A percentile compares a stretch with the other conserved stretches of the same genome.
These are phyloP conservation scores for Mormyrops attenuatus DNA, from an alignment of 2,797 vertebrate genomes.

Conservation along the genomic window DNA sequence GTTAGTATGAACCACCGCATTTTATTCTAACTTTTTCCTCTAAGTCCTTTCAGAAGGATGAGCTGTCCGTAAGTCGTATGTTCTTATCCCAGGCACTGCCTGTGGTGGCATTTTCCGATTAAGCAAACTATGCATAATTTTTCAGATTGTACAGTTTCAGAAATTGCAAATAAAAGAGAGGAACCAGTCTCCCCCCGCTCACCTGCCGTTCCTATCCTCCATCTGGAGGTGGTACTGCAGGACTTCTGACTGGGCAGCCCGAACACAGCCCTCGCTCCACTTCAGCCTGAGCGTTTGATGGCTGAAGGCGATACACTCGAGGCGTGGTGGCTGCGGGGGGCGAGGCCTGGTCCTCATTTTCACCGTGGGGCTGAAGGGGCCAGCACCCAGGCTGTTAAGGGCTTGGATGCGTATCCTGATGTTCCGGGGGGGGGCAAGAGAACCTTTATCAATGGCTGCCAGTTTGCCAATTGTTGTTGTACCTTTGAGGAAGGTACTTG, in stretches of 20 bases:
- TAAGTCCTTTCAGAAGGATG: background rate
- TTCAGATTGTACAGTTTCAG: background rate
- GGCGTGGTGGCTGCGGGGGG: slow-evolving; percentile 85
- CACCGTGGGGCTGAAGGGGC: slow-evolving; percentile 92
- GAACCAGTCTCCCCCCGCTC: slow-evolving; percentile 20
- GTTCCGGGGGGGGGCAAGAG: background rate
- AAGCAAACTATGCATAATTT: background rate
- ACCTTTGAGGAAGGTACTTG: background rate
- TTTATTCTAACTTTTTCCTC: background rate
- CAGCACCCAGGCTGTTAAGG: slow-evolving; percentile 87
- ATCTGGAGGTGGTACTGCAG: slow-evolving; percentile 93
- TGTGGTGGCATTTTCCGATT: background rate
- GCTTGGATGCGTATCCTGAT: slow-evolving; percentile 92
- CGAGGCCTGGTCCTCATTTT: slow-evolving; percentile 97
- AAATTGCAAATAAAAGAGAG: background rate
- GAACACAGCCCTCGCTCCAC: slow-evolving; percentile 87
- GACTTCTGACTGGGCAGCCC: slow-evolving; percentile 72
- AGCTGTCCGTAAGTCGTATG: background rate
- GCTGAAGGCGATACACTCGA: slow-evolving; percentile 91
- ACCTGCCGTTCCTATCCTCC: slow-evolving; percentile 91
- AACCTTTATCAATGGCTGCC: background rate
- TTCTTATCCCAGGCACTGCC: background rate
- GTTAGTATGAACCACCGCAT: background rate
- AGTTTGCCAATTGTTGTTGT: background rate
- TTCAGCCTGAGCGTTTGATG: slow-evolving; percentile 97